Percentiles rank a stretch among this genome's conserved stretches.
Conservation (phyloP, 2,888 invertebrate species). For the Drosophila putrida region DNA sequence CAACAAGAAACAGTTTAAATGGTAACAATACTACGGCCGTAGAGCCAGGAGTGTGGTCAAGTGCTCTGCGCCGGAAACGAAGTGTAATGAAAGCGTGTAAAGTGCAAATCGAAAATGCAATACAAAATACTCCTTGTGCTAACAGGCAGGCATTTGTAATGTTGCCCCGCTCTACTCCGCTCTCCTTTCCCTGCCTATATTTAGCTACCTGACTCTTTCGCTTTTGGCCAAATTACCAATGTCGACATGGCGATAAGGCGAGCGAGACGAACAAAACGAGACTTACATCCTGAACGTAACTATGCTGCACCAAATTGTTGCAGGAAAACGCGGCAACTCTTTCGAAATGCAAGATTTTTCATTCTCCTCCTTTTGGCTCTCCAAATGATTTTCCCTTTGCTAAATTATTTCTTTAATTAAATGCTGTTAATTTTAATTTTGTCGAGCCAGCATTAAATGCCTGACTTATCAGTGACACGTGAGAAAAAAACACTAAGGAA, state of each 20-base stretch:
- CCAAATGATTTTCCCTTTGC: slow-evolving; percentile 51
- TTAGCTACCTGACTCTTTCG: slow-evolving; percentile 11
- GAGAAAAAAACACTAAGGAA: slow-evolving; percentile 14
- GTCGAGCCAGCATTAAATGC: slow-evolving; percentile 44
- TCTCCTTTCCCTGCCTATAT: slow-evolving; percentile 12
- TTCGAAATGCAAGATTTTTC: slow-evolving; percentile 43
- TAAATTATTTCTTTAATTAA: slow-evolving; percentile 77
- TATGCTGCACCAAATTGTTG: slow-evolving; percentile 45
- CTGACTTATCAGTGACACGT: slow-evolving; percentile 48
- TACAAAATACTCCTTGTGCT: slow-evolving; percentile 60
- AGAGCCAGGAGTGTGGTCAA: slow-evolving; percentile 47
- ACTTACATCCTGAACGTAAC: slow-evolving; percentile 61
- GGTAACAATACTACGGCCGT: slow-evolving; percentile 64
- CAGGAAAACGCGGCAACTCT: slow-evolving; percentile 49
- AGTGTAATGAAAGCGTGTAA: slow-evolving; percentile 80
- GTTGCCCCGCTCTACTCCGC: slow-evolving; percentile 1
- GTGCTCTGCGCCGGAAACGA: slow-evolving; percentile 74
- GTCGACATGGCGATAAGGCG: slow-evolving; percentile 69
- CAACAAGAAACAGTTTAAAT: slow-evolving; percentile 55
- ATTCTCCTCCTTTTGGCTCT: slow-evolving; percentile 20
- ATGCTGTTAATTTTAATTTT: slow-evolving; percentile 71
- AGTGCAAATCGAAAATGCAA: slow-evolving; percentile 79
- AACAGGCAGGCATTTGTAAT: slow-evolving; percentile 61
- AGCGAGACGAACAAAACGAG: slow-evolving; percentile 37
- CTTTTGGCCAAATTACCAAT: slow-evolving; percentile 70